Evolutionary conservation across 2,113 vertebrate genomes (phyloP).

Genomic region (Oceanodroma tethys): DNA sequence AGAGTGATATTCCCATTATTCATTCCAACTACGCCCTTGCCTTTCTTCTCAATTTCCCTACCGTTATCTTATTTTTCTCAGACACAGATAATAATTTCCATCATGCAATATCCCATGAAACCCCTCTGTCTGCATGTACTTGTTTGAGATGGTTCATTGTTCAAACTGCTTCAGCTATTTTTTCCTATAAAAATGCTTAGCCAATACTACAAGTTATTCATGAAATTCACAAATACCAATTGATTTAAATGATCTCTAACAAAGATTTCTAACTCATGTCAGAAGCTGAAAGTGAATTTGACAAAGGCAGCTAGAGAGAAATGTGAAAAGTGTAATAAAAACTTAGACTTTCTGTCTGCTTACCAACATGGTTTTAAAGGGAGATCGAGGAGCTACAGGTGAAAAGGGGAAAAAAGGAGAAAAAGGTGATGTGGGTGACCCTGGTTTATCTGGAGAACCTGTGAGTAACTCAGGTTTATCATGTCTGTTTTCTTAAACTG

Average conservation of each 20-base stretch:
- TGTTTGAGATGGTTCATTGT: not conserved
- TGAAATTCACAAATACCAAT: not conserved
- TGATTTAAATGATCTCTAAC: not conserved
- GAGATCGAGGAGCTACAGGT: slow-evolving; percentile 81
- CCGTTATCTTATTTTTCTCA: not conserved
- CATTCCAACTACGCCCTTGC: not conserved
- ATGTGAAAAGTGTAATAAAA: not conserved
- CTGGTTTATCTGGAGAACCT: slow-evolving; percentile 77
- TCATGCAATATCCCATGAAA: not conserved
- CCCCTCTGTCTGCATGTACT: not conserved
- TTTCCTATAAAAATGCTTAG: not conserved
- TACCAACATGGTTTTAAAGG: slow-evolving; percentile 63
- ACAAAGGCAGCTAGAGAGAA: not conserved
- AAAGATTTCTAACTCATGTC: not conserved
- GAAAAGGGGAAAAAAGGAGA: slow-evolving; percentile 83
- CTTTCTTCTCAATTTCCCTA: not conserved
- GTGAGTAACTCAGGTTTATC: slow-evolving; percentile 68
- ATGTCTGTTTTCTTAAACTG: not conserved
- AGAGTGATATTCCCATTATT: not conserved
- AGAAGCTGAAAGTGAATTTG: not conserved
- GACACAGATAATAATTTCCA: not conserved
- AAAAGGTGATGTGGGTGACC: slow-evolving; percentile 82
- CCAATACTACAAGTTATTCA: not conserved
- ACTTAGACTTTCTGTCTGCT: not conserved
- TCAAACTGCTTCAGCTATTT: not conserved